Percentiles rank a stretch among this genome's conserved stretches.
Conservation (phyloP, 2,113 vertebrate genomes). For the Neoarius graeffei region DNA sequence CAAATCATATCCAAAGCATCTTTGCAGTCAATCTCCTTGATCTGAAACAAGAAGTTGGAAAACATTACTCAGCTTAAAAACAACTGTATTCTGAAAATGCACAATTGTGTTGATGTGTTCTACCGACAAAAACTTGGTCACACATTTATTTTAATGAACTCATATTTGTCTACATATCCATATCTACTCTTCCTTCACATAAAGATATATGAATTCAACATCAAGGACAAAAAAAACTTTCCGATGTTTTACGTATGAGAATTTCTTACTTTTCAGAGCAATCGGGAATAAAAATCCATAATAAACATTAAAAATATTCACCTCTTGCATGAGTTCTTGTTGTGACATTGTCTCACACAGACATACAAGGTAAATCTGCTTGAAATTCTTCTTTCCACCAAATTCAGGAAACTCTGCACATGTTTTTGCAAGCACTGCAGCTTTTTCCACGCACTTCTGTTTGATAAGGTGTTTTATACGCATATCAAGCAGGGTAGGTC, state of each 20-base stretch:
- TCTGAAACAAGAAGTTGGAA: slow-evolving; percentile 68
- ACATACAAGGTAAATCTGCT: slow-evolving; percentile 95
- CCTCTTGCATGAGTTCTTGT: slow-evolving; percentile 94
- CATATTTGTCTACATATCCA: background rate
- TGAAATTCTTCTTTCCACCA: slow-evolving; percentile 93
- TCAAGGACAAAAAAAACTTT: background rate
- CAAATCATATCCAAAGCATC: slow-evolving; percentile 99
- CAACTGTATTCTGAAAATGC: background rate
- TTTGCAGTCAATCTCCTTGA: slow-evolving; percentile 95
- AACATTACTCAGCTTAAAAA: background rate
- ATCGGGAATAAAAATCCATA: background rate
- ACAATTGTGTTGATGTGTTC: background rate
- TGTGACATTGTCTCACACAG: slow-evolving; percentile 91
- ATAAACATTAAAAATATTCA: slow-evolving; percentile 62
- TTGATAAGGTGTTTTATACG: slow-evolving; percentile 98
- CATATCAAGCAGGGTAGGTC: slow-evolving; percentile 91
- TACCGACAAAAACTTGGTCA: background rate
- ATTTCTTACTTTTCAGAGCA: background rate
- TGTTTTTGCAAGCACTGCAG: slow-evolving; percentile 88
- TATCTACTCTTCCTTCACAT: background rate
- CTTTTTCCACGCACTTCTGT: slow-evolving; percentile 85
- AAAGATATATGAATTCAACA: background rate
- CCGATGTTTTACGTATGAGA: background rate
- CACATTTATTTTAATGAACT: background rate
- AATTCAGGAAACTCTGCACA: slow-evolving; percentile 94